phyloP scores from a whole-genome alignment of 2,888 invertebrate genomes.

The Trileptium ribeirensis region DNA sequence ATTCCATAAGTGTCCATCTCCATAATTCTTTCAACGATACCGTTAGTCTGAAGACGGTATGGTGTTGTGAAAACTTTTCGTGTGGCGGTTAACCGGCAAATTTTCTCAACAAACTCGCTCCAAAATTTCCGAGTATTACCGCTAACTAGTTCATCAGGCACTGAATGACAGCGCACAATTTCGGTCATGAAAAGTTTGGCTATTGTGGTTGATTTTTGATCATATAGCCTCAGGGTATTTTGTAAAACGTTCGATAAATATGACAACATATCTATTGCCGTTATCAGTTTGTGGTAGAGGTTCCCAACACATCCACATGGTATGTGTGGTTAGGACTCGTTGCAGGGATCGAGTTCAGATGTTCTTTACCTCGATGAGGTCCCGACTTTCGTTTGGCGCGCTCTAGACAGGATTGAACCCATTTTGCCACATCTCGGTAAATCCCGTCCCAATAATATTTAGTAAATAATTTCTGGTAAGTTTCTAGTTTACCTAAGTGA shows the following conservation, averaged over 20 bases:
- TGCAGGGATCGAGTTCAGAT: no score
- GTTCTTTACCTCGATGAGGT: no score
- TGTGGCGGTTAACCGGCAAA: neutral
- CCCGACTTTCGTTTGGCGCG: no score
- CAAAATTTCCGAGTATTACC: neutral
- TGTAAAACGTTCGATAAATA: conserved; percentile 14
- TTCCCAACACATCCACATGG: no score
- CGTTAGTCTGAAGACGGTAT: neutral
- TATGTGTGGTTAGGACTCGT: no score
- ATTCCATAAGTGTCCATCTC: neutral
- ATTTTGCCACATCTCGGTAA: no score
- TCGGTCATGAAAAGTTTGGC: neutral
- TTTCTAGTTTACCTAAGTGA: no score
- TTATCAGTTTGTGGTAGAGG: no score
- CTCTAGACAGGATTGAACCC: no score
- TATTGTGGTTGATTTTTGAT: neutral
- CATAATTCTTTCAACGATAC: no score
- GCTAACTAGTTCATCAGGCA: neutral
- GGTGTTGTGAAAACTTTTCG: neutral
- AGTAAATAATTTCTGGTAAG: no score
- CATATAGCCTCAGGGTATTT: neutral
- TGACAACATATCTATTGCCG: conserved; percentile 16
- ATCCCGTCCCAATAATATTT: no score
- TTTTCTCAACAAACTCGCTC: neutral
- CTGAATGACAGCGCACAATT: neutral